Evolutionary conservation across 2,113 vertebrate species (phyloP).

Genomic region (Callorhinus ursinus): DNA sequence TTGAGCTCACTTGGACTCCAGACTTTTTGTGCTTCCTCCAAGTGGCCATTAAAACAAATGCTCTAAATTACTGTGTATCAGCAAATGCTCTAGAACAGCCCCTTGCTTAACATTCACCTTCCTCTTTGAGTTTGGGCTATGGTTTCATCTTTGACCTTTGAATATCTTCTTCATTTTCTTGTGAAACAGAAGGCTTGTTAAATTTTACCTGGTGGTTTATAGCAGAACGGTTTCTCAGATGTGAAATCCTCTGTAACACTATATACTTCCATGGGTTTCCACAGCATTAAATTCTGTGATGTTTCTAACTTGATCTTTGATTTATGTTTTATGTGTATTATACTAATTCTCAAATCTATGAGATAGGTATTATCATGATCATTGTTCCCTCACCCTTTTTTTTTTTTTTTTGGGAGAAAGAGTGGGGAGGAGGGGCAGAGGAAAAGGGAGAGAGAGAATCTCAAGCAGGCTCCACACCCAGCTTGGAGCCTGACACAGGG

Average conservation of each 20-base stretch:
- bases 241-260: not conserved
- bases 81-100: not conserved
- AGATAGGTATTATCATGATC: not conserved
- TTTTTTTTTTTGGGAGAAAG: not conserved
- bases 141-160: not conserved
- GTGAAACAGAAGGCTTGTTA: not conserved
- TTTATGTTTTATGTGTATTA: not conserved
- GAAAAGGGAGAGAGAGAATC: not conserved
- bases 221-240: not conserved
- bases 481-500: accelerated
- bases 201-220: not conserved
- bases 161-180: not conserved
- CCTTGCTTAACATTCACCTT: not conserved
- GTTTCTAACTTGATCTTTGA: not conserved
- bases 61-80: not conserved
- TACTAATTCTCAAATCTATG: not conserved
- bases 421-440: not conserved
- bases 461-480: not conserved
- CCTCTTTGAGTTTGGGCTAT: not conserved
- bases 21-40: not conserved
- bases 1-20: not conserved
- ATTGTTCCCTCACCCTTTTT: not conserved
- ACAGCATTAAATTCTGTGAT: not conserved
- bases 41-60: constrained; percentile 1
- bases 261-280: not conserved